Percentiles rank a stretch among this genome's conserved stretches.
phyloP scores from a whole-genome alignment of 2,888 invertebrate genomes.

The Mylabris sibirica region DNA sequence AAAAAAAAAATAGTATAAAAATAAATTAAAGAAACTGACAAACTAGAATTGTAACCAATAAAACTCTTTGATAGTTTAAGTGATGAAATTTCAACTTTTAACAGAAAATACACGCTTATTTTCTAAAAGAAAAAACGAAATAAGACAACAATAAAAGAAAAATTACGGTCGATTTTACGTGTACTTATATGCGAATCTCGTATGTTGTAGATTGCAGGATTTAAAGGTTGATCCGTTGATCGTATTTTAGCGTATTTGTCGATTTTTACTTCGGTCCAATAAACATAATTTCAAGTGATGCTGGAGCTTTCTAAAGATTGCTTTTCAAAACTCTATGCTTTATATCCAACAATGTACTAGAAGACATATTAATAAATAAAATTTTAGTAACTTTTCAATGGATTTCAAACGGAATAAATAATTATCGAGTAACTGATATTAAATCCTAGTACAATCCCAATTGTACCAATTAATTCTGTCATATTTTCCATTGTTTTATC shows the following conservation, averaged over 20 bases:
- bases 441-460: no score
- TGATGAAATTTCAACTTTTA: not conserved
- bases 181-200: not conserved
- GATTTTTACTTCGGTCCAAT: constrained; percentile 17
- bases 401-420: not conserved
- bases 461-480: constrained; percentile 29
- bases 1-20: no score
- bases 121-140: no score
- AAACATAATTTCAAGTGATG: constrained; percentile 17
- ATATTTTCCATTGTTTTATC: constrained; percentile 18
- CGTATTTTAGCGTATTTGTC: constrained; percentile 11
- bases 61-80: not conserved
- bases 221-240: constrained; percentile 7
- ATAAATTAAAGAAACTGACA: not conserved
- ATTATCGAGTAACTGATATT: no score
- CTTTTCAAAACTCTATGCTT: constrained; percentile 10
- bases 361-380: constrained; percentile 10
- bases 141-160: not conserved
- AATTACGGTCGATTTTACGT: not conserved
- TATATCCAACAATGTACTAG: constrained; percentile 3
- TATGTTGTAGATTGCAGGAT: constrained; percentile 7
- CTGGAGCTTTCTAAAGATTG: constrained; percentile 17
- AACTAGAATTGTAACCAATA: not conserved
- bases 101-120: not conserved
- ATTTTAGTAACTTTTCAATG: not conserved